Base-by-base conservation (phyloP, 1,140 invertebrate species). In the Caenorhabditis latens region DNA sequence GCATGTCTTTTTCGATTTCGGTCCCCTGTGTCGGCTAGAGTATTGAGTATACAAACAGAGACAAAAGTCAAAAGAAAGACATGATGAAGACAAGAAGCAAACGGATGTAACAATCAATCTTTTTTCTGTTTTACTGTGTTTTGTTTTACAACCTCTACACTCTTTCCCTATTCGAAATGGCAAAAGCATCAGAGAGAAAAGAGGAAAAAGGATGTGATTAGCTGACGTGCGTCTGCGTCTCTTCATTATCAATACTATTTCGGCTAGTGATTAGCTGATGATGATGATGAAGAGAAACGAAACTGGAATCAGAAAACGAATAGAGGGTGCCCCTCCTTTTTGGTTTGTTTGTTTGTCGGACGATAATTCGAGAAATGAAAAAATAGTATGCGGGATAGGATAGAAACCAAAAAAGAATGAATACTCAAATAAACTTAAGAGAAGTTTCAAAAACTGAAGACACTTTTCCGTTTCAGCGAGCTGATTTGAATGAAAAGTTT, bases 81-180 rank as follows among this genome's bases (percentile, higher is more conserved):
- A 24, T 61, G 16, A 24, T n/a, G 16, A 40, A 65, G 9, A 42
- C 32, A 42, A 32, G 61, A 71, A 46, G 42, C 11, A 79, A 48
- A 50, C 71, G 71, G 71, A 79, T 79, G 71, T 79, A 79, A 79
- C 71, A 79, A 79, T 79, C 71, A 79, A 79, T 79, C 46, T 79
- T 40, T 79, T 53, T 79, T 79, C 14, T 79, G 46, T 79, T 79
- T 79, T 79, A 79, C 71, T 79, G 71, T 79, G 71, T 79, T 79
- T 79, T 79, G 71, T 79, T 79, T 79, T 79, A 79, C 71, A 79
- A 79, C 71, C 71, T 79, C 46, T 46, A 48, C 40, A 79, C 71
- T 21, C 63, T 61, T 53, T 53, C 50, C 24, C n/a, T 79, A 79
- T 79, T 79, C 71, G 46, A 79, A 79, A 79, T 79, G 71, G 71